A percentile compares a stretch with the other conserved stretches of the same genome.
Conservation (phyloP, 1,140 invertebrate species). For the Goniozus legneri region DNA sequence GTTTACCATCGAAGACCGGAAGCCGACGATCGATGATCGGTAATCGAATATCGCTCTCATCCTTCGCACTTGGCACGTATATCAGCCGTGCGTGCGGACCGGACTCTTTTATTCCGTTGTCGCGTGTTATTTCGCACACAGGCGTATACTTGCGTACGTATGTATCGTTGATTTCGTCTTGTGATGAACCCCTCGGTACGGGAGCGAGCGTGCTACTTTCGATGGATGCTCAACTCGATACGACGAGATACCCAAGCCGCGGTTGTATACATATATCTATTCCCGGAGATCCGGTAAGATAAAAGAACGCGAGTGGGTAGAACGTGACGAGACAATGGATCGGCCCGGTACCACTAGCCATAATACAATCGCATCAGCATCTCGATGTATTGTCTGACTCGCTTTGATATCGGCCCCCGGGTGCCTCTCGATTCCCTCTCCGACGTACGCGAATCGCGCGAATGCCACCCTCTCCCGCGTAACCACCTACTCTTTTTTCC, state of each 20-base stretch:
- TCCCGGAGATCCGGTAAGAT: constrained; percentile 52
- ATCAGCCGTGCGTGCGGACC: background rate
- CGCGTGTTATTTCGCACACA: no score
- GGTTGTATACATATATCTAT: no score
- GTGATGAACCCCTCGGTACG: constrained; percentile 20
- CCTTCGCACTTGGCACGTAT: constrained; percentile 4
- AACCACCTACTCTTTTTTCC: constrained; percentile 4
- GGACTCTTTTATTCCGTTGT: no score
- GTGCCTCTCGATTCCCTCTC: constrained; percentile 32
- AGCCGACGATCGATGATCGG: constrained; percentile 26
- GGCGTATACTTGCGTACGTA: constrained; percentile 12
- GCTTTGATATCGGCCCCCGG: constrained; percentile 49
- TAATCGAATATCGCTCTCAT: constrained; percentile 25
- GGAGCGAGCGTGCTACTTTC: constrained; percentile 46
- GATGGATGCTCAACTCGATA: constrained; percentile 55
- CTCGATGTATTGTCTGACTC: constrained; percentile 49
- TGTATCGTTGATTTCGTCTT: constrained; percentile 19
- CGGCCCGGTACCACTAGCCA: constrained; percentile 50
- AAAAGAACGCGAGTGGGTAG: constrained; percentile 54
- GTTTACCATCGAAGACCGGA: constrained; percentile 21
- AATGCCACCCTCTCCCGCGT: constrained; percentile 17
- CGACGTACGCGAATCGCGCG: constrained; percentile 8
- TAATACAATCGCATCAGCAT: constrained; percentile 58
- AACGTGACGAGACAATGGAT: constrained; percentile 57
- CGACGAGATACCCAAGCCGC: constrained; percentile 43